phyloP scores from a whole-genome alignment of 2,113 vertebrate genomes.

The Poecilia latipinna region DNA sequence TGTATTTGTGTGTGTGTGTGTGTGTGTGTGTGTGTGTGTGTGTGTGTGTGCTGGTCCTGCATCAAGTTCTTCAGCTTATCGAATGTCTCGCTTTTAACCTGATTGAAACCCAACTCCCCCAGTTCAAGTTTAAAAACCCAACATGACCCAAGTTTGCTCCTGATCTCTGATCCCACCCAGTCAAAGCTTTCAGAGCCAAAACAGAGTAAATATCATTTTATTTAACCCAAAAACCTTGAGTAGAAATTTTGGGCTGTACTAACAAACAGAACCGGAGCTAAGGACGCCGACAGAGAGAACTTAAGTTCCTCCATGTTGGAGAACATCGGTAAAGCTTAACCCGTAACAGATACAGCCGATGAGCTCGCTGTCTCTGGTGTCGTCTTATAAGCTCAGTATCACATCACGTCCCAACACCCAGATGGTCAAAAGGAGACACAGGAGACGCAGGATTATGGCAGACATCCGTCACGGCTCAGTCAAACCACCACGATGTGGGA shows the following conservation, averaged over 20 bases:
- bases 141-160: not conserved
- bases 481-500: constrained; percentile 16
- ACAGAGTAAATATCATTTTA: not conserved
- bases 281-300: constrained; percentile 46
- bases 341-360: constrained; percentile 68
- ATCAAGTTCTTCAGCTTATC: constrained; percentile 57
- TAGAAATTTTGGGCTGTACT: constrained; percentile 2
- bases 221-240: constrained; percentile 15
- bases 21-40: too few species aligned
- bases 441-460: constrained; percentile 22
- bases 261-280: constrained; percentile 1
- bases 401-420: constrained; percentile 48
- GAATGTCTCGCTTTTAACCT: constrained; percentile 37
- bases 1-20: not conserved
- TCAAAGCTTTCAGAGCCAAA: not conserved
- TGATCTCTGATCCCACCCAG: constrained; percentile 4
- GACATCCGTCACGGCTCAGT: constrained; percentile 29
- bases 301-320: constrained; percentile 62
- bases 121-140: constrained; percentile 46
- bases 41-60: constrained; percentile 4
- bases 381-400: constrained; percentile 49
- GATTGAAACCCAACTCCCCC: constrained; percentile 55
- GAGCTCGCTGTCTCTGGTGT: constrained; percentile 38
- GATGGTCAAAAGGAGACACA: constrained; percentile 37
- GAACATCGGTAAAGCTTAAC: constrained; percentile 69